These are phyloP conservation scores for Polia nebulosa DNA, from an alignment of 2,888 invertebrate species.

Conservation along the genomic window DNA sequence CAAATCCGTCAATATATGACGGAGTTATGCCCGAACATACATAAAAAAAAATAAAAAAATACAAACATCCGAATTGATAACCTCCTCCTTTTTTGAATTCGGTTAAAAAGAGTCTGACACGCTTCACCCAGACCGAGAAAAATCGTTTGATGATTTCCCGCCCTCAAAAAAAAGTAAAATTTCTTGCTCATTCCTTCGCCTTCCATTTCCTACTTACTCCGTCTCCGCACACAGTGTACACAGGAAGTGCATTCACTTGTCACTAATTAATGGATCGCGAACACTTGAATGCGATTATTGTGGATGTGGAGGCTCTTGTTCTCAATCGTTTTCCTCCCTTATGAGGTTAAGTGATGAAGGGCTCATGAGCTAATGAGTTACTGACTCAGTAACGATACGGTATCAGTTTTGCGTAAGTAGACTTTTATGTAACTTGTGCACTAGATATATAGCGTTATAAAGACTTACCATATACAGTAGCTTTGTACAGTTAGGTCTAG, in stretches of 20 bases:
- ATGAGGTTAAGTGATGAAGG: slow-evolving; percentile 43
- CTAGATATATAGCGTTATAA: not conserved
- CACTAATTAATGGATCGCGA: slow-evolving; percentile 75
- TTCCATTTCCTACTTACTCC: slow-evolving; percentile 28
- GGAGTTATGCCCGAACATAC: no score
- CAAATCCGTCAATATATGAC: no score
- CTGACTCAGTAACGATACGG: slow-evolving; percentile 26
- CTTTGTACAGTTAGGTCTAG: no score
- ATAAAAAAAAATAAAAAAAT: no score
- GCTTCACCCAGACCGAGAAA: no score
- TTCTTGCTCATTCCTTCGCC: not conserved
- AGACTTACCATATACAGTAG: not conserved
- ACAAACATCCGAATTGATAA: no score
- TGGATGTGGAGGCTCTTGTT: slow-evolving; percentile 48
- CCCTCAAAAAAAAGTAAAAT: no score
- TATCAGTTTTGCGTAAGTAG: slow-evolving; percentile 15
- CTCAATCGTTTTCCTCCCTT: slow-evolving; percentile 53
- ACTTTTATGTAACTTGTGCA: slow-evolving; percentile 14
- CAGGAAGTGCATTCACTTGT: slow-evolving; percentile 76
- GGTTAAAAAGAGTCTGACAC: no score
- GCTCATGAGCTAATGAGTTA: slow-evolving; percentile 37
- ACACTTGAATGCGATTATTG: slow-evolving; percentile 60
- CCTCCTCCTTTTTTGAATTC: no score
- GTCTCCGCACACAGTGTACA: slow-evolving; percentile 39
- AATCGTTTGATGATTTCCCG: no score